Conservation (phyloP, 2,888 invertebrate genomes). For the Hydropsyche betteni region DNA sequence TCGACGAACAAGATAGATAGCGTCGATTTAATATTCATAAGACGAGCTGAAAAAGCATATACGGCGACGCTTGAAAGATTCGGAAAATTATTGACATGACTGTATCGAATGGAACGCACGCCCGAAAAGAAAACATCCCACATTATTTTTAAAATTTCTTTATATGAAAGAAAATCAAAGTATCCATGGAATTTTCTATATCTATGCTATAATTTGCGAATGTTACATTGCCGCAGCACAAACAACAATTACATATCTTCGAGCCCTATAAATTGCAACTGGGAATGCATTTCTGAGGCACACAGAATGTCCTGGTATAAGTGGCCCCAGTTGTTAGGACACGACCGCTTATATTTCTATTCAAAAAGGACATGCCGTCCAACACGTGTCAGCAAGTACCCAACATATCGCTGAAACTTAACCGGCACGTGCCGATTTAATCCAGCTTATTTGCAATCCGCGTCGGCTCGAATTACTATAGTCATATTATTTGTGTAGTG, state of each 20-base stretch:
- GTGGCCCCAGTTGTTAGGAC: background rate
- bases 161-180: no score
- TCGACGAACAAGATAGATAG: background rate
- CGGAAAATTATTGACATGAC: no score
- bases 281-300: no score
- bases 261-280: conserved; percentile 1
- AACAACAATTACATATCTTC: background rate
- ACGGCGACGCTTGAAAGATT: background rate
- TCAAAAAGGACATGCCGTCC: conserved; percentile 7
- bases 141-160: no score
- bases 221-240: background rate
- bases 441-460: no score
- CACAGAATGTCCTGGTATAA: background rate
- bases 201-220: no score
- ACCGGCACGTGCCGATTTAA: no score
- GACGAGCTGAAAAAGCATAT: conserved; percentile 11
- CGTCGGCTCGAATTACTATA: no score
- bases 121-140: no score
- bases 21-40: conserved; percentile 20
- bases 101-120: no score
- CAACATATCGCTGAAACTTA: background rate
- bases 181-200: no score
- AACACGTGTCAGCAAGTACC: conserved; percentile 13
- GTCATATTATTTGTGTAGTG: no score
- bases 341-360: conserved; percentile 23